Evolutionary conservation across 2,888 invertebrate species (phyloP).

Genomic region (Spodoptera picta): DNA sequence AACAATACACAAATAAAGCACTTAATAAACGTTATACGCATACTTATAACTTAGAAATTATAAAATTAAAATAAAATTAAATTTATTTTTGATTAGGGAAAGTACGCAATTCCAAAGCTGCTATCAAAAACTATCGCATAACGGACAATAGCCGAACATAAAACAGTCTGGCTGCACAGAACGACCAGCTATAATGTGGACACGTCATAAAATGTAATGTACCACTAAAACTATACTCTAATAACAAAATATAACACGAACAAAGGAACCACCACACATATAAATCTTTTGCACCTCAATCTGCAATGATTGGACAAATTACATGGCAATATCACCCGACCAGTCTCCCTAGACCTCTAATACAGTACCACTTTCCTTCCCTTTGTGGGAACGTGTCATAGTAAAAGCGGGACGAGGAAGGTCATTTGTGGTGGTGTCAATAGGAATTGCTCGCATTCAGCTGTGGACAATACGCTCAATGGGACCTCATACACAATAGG

Average conservation of each 20-base stretch:
- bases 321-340: constrained; percentile 53
- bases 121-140: constrained; percentile 6
- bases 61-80: too few species aligned
- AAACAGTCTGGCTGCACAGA: constrained; percentile 37
- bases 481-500: constrained; percentile 62
- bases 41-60: too few species aligned
- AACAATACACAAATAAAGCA: not conserved
- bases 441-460: constrained; percentile 64
- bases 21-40: not conserved
- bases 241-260: constrained; percentile 47
- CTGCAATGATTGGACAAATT: constrained; percentile 69
- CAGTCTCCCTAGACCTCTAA: constrained; percentile 37
- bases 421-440: constrained; percentile 54
- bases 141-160: constrained; percentile 23
- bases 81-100: too few species aligned
- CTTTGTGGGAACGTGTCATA: constrained; percentile 18
- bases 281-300: constrained; percentile 68
- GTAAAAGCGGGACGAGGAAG: constrained; percentile 35
- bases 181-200: constrained; percentile 33
- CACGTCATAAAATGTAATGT: constrained; percentile 51
- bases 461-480: constrained; percentile 66
- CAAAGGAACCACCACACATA: constrained; percentile 52
- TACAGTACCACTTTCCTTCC: constrained; percentile 21
- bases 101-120: not conserved
- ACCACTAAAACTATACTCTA: constrained; percentile 48